Evolutionary conservation across 1,140 invertebrate genomes (phyloP), one percentile per base, ranked within the genome.

Genomic region (Musca vetustissima): DNA sequence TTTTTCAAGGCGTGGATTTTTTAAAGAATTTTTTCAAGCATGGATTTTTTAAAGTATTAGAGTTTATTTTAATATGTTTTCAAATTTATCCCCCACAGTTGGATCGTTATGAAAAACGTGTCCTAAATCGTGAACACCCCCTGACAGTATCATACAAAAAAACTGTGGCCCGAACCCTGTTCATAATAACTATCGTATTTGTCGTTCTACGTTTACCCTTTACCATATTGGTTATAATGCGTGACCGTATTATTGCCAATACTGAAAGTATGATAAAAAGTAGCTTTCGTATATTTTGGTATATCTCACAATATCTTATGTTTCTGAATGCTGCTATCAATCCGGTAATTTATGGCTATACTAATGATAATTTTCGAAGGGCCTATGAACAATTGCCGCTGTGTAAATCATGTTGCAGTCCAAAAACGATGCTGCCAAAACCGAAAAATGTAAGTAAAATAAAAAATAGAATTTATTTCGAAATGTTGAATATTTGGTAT

Each of bases 281-380:
- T 24, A 79, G 79, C 36, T 89, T 86, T 75, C 78, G 84, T 52
- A 79, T 83, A 2, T 76, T 91, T 61, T 89, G 88, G 86, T 91
- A 90, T 71, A 80, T 85, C 2, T 88, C 89, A 0, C 88, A 90
- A 74, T 90, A 87, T 70, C 78, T 92, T 8, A 88, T 91, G 70
- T 89, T 90, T 53, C 70, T 88, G 6, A 92, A 91, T 76, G 88
- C 89, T 21, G 89, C 90, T 8, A 83, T 92, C 53, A 92, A 92
- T 80, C 91, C 91, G 0, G 77, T 92, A 1, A 88, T 92, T 49
- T 92, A 92, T 70, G 90, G 89, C 14, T 88, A 89, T 36, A 91
- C 87, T 11, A 92, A 91, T 72, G 85, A 87, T 28, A 87, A 88
- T 73, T 89, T 92, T 71, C 76, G 86, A 17, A 86, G 85, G 68